A percentile compares a stretch with the other conserved stretches of the same genome.
phyloP scores from a whole-genome alignment of 1,140 invertebrate genomes.

The Drosophila repleta region DNA sequence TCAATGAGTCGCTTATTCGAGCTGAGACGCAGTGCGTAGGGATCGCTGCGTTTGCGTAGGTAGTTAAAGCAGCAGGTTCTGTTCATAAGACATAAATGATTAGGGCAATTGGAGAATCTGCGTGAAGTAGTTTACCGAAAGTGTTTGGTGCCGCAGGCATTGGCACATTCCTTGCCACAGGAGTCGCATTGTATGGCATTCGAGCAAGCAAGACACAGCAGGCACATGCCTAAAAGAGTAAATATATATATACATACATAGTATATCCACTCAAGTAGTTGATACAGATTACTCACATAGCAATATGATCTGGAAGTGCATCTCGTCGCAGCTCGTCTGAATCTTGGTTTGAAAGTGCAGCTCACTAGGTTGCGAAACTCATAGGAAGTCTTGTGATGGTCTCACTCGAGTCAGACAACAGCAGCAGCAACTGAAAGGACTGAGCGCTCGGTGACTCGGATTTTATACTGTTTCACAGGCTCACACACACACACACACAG shows the following conservation, averaged over 20 bases:
- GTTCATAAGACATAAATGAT: not conserved
- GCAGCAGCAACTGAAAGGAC: constrained; percentile 63
- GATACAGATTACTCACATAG: constrained; percentile 43
- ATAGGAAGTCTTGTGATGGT: constrained; percentile 49
- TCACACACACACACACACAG: constrained; percentile 1
- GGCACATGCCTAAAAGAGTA: constrained; percentile 48
- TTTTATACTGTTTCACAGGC: constrained; percentile 51
- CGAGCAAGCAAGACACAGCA: constrained; percentile 46
- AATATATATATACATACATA: not conserved
- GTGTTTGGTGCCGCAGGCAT: constrained; percentile 85
- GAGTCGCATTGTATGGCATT: constrained; percentile 85
- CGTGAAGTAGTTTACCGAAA: constrained; percentile 72
- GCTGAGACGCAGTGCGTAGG: constrained; percentile 65
- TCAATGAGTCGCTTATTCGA: constrained; percentile 77
- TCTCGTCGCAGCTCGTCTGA: constrained; percentile 30
- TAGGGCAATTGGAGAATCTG: not conserved
- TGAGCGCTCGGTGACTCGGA: constrained; percentile 2
- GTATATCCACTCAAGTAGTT: too few relatives aligned
- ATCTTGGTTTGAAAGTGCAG: constrained; percentile 16
- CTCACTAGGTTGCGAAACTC: constrained; percentile 46
- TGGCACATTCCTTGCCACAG: constrained; percentile 85
- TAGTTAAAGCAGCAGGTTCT: constrained; percentile 83
- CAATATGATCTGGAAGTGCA: constrained; percentile 63
- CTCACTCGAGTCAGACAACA: constrained; percentile 36
- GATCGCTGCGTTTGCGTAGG: constrained; percentile 75